phyloP scores from a whole-genome alignment of 1,140 invertebrate species.

The Drosophila lacteicornis region DNA sequence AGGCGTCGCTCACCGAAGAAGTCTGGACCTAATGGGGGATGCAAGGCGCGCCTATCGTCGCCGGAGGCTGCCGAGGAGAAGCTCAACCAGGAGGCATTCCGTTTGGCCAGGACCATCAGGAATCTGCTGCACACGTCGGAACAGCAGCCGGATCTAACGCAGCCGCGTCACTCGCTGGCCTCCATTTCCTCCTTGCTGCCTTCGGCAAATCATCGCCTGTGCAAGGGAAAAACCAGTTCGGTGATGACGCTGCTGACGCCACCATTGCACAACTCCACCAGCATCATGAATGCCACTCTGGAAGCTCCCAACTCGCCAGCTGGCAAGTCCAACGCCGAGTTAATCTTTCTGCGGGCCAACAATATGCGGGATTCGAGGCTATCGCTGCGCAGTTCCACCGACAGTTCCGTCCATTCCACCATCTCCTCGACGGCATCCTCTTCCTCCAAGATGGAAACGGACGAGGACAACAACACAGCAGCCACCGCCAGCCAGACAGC shows the following conservation, averaged over 20 bases:
- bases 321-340: slow-evolving; percentile 57
- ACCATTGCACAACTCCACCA: slow-evolving; percentile 65
- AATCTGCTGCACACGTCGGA: slow-evolving; percentile 87
- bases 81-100: slow-evolving; percentile 89
- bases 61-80: slow-evolving; percentile 87
- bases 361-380: slow-evolving; percentile 79
- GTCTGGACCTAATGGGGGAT: slow-evolving; percentile 31
- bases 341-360: slow-evolving; percentile 77
- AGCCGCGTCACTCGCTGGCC: slow-evolving; percentile 68
- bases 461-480: slow-evolving; percentile 62
- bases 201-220: slow-evolving; percentile 50
- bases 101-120: slow-evolving; percentile 88
- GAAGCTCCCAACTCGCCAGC: slow-evolving; percentile 23
- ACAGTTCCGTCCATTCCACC: slow-evolving; percentile 84
- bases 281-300: slow-evolving; percentile 49
- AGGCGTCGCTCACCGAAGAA: slow-evolving; percentile 83
- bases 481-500: slow-evolving; percentile 42
- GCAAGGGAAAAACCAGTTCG: slow-evolving; percentile 56
- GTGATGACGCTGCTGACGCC: slow-evolving; percentile 50
- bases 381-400: slow-evolving; percentile 82
- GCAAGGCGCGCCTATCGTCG: slow-evolving; percentile 53
- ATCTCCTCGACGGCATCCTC: slow-evolving; percentile 78
- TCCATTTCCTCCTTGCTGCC: slow-evolving; percentile 23
- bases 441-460: slow-evolving; percentile 81
- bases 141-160: slow-evolving; percentile 87